Evolutionary conservation across 2,113 vertebrate species (phyloP).

Genomic region (Ia io): DNA sequence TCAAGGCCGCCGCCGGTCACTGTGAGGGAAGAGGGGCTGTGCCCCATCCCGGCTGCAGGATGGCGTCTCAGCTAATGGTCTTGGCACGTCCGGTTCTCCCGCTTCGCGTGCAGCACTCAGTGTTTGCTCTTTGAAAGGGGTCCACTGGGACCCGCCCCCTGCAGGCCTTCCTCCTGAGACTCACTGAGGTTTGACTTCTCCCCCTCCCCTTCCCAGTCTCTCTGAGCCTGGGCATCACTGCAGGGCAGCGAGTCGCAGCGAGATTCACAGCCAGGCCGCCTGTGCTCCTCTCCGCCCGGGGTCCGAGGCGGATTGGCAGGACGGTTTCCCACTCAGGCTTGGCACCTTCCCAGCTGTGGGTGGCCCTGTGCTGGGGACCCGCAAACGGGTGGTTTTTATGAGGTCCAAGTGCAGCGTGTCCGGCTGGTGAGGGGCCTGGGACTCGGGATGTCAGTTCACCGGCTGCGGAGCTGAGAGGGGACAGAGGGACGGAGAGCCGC

Average conservation of each 20-base stretch:
- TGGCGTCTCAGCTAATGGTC: fast-evolving
- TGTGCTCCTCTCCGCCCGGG: background rate
- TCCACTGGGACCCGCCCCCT: no score
- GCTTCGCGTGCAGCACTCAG: fast-evolving
- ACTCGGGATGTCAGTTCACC: background rate
- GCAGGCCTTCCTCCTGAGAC: background rate
- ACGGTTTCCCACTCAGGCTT: background rate
- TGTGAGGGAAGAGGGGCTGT: background rate
- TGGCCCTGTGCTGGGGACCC: fast-evolving
- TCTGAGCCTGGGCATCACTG: background rate
- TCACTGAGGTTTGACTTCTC: background rate
- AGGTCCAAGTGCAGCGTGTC: background rate
- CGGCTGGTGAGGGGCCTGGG: background rate
- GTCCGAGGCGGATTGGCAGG: background rate
- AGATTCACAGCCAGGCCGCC: fast-evolving
- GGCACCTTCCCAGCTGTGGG: background rate
- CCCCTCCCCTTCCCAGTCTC: background rate
- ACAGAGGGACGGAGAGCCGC: no score
- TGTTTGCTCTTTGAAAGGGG: background rate
- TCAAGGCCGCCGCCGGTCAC: fast-evolving
- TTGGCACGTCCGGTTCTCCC: background rate
- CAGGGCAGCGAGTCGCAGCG: background rate
- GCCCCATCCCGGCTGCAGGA: fast-evolving
- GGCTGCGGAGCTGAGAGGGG: background rate
- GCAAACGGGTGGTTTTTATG: background rate